A percentile compares a stretch with the other conserved stretches of the same genome.
phyloP scores from a whole-genome alignment of 2,797 vertebrate genomes.

The Cryptoprocta ferox region DNA sequence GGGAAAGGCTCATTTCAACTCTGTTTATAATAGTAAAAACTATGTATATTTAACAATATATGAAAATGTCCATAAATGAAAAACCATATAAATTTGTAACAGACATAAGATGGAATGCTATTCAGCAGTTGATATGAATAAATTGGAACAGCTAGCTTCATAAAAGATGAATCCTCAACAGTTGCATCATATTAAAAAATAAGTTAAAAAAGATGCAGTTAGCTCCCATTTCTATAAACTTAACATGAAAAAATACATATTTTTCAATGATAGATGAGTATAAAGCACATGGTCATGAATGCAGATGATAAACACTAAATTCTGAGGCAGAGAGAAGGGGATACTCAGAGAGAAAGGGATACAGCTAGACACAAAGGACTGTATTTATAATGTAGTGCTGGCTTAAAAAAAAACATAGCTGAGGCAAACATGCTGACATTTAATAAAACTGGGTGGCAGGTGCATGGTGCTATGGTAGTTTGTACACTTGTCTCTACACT shows the following conservation, averaged over 20 bases:
- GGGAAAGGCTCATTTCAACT: neutral
- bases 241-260: neutral
- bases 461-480: constrained; percentile 43
- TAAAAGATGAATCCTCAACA: neutral
- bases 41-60: neutral
- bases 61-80: neutral
- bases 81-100: neutral
- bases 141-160: neutral
- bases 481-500: constrained; percentile 63
- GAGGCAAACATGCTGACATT: constrained; percentile 13
- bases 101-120: neutral
- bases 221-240: neutral
- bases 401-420: neutral
- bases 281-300: neutral
- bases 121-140: neutral
- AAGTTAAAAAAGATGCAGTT: neutral
- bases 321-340: neutral
- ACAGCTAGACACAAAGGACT: neutral
- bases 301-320: neutral
- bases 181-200: neutral
- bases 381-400: neutral
- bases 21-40: neutral
- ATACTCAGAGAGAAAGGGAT: neutral
- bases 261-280: neutral
- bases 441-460: constrained; percentile 64